A percentile compares a stretch with the other conserved stretches of the same genome.
Conservation (phyloP, 2,797 vertebrate genomes). For the Sternotherus odoratus region DNA sequence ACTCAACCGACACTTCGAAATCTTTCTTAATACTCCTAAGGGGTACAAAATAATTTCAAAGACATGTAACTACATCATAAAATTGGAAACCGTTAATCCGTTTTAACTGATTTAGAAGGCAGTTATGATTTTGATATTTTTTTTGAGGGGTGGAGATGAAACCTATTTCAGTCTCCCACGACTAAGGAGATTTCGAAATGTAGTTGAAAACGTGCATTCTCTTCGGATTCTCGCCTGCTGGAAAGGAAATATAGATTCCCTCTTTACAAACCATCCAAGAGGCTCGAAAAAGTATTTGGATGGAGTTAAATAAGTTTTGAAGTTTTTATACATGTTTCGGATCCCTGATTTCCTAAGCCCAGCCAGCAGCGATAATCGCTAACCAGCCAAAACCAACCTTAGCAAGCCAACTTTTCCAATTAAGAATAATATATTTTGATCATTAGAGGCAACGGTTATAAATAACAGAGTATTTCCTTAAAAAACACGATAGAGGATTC, state of each 20-base stretch:
- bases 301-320: slow-evolving; percentile 56
- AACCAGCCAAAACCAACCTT: slow-evolving; percentile 47
- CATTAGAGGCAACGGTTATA: slow-evolving; percentile 51
- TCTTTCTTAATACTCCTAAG: slow-evolving; percentile 54
- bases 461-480: slow-evolving; percentile 38
- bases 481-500: background rate
- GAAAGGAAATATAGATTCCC: background rate
- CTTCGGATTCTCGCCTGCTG: background rate
- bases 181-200: slow-evolving; percentile 9
- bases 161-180: slow-evolving; percentile 3
- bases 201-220: background rate
- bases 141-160: background rate
- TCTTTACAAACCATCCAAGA: background rate
- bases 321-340: slow-evolving; percentile 47
- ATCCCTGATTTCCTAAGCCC: slow-evolving; percentile 23
- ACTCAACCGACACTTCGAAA: slow-evolving; percentile 47
- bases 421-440: slow-evolving; percentile 46
- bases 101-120: slow-evolving; percentile 54
- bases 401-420: slow-evolving; percentile 13
- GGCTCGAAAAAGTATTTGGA: slow-evolving; percentile 31
- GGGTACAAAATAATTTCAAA: slow-evolving; percentile 54
- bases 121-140: slow-evolving; percentile 24
- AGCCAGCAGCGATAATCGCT: slow-evolving; percentile 47
- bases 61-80: slow-evolving; percentile 47
- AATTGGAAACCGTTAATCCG: slow-evolving; percentile 60